Evolutionary conservation across 2,113 vertebrate genomes (phyloP).

Genomic region (Cottus gobio): DNA sequence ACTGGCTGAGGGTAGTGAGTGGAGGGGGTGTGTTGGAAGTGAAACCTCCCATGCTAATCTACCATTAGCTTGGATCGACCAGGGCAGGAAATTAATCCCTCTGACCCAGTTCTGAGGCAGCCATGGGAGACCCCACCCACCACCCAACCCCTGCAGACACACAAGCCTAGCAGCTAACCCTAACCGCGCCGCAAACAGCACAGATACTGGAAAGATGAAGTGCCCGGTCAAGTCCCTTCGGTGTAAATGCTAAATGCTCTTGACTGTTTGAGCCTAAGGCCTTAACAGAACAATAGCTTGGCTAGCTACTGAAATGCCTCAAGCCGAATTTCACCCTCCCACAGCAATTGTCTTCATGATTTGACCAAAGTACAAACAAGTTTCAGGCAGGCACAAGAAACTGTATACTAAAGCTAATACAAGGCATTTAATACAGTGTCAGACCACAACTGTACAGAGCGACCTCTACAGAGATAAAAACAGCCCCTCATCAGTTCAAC

Average conservation of each 20-base stretch:
- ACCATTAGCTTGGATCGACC: conserved; percentile 58
- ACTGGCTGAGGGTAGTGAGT: background rate
- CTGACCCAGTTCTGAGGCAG: conserved; percentile 74
- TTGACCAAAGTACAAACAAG: background rate
- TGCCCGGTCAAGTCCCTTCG: conserved; percentile 15
- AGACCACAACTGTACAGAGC: background rate
- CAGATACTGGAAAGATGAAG: conserved; percentile 21
- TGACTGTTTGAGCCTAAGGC: background rate
- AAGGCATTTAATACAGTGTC: background rate
- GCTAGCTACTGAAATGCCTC: background rate
- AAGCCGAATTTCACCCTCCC: conserved; percentile 4
- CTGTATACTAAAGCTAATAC: background rate
- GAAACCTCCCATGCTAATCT: conserved; percentile 72
- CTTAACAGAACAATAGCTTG: conserved; percentile 18
- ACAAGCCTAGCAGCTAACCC: conserved; percentile 18
- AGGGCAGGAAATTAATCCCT: conserved; percentile 72
- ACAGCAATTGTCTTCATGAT: background rate
- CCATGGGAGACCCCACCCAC: conserved; percentile 27
- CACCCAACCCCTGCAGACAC: conserved; percentile 30
- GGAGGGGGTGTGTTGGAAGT: conserved; percentile 45
- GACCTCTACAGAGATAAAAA: conserved; percentile 27
- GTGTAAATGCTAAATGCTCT: conserved; percentile 42
- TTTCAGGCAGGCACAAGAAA: background rate
- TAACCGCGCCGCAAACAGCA: background rate
- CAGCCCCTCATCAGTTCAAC: conserved; percentile 25